Base-by-base conservation (phyloP, 2,888 invertebrate species). In the Drosophila infuscata region DNA sequence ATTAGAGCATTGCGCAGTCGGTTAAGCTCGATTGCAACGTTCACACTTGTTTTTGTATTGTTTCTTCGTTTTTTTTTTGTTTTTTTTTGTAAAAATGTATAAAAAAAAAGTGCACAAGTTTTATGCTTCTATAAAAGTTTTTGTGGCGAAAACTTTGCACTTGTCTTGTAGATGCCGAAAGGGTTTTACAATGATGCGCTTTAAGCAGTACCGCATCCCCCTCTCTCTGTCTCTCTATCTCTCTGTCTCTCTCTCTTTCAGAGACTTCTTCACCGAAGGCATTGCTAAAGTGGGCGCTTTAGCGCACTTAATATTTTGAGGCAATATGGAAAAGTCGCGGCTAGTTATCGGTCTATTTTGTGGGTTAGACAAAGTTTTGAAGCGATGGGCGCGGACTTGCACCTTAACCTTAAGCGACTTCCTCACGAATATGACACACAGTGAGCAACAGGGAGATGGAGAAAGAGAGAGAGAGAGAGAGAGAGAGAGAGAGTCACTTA, bases 101-200 rank as follows among this genome's bases (percentile, higher is more conserved):
- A 73, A 71, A 88, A 46, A 46, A 20, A 89, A 85, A 85, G 84
- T 89, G 82, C 89, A 84, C 89, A 85, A 85, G 85, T 85, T 85
- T 85, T 84, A 89, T 84, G 85, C 85, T 88, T 69, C 74, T 70
- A 83, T 81, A 81, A 89, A 85, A 85, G 74, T 85, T 85, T 89
- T 88, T 85, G 84, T 83, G 81, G 89, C 75, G 51, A 75, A 85
- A 85, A 85, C 84, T 85, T 85, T 85, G 84, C 88, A 85, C 89
- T 85, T 87, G 89, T 89, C 82, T 89, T 89, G 88, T 80, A 75
- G 82, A 69, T 72, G 86, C 90, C 88, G 85, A 88, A 89, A 89
- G 90, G 90, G 85, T 84, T 85, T 88, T 89, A 89, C 84, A 85
- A 89, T 89, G 89, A 87, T 87, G 89, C 88, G 79, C 84, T 83